These are phyloP conservation scores for Anguilla rostrata DNA, from an alignment of 2,113 vertebrate species.

Conservation along the genomic window DNA sequence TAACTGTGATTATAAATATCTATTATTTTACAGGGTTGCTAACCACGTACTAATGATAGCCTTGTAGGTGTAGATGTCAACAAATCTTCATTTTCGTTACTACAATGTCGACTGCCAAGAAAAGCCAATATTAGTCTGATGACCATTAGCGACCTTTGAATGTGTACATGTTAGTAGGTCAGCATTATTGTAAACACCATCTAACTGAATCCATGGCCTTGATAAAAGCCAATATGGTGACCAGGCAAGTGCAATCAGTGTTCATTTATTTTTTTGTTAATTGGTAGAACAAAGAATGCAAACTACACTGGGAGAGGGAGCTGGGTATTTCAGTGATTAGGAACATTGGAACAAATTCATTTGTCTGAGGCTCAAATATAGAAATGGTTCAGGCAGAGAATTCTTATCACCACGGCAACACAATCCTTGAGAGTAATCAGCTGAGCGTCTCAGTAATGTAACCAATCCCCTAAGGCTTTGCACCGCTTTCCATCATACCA, in stretches of 20 bases:
- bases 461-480: conserved; percentile 1
- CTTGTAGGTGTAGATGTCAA: neutral
- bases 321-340: neutral
- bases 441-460: conserved; percentile 4
- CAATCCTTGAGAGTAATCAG: neutral
- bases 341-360: conserved; percentile 3
- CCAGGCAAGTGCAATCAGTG: neutral
- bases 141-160: neutral
- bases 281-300: neutral
- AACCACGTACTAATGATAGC: neutral
- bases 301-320: neutral
- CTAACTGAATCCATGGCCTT: neutral
- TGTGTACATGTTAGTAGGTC: neutral
- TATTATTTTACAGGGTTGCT: neutral
- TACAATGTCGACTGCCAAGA: neutral
- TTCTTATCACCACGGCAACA: conserved; percentile 8
- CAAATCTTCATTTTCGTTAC: neutral
- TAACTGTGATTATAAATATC: neutral
- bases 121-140: neutral
- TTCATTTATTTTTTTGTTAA: neutral
- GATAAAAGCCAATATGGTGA: neutral
- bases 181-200: neutral
- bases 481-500: neutral
- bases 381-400: conserved; percentile 6
- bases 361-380: conserved; percentile 7